A percentile compares a stretch with the other conserved stretches of the same genome.
Conservation (phyloP, 2,113 vertebrate genomes). For the Gopherus flavomarginatus region DNA sequence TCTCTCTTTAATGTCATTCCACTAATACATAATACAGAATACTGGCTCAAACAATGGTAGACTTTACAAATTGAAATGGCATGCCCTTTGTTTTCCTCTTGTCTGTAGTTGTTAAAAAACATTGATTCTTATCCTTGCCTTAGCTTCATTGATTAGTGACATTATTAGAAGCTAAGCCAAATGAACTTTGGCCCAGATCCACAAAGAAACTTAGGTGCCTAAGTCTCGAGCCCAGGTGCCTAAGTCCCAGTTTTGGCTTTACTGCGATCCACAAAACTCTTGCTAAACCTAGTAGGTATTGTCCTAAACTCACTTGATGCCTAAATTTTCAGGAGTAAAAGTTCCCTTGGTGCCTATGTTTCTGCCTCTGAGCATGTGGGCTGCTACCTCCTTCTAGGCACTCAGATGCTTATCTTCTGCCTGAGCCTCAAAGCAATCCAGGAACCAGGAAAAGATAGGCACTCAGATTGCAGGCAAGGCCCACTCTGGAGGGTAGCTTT, state of each 20-base stretch:
- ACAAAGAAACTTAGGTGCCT: background rate
- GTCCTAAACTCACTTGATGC: background rate
- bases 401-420: background rate
- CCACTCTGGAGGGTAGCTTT: background rate
- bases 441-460: background rate
- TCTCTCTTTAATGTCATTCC: slow-evolving; percentile 6
- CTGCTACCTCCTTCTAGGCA: background rate
- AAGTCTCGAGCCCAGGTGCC: background rate
- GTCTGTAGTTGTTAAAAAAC: background rate
- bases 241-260: background rate
- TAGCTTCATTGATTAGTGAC: slow-evolving; percentile 6
- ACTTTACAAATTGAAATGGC: background rate
- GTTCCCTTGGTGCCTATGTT: background rate
- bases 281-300: background rate
- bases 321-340: background rate
- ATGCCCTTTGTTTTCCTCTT: slow-evolving; percentile 3
- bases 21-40: background rate
- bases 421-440: background rate
- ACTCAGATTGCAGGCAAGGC: background rate
- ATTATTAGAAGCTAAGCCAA: background rate
- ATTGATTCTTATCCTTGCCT: background rate
- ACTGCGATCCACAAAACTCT: background rate
- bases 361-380: background rate
- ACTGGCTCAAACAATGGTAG: background rate
- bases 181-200: background rate